A percentile compares a stretch with the other conserved stretches of the same genome.
Conservation (phyloP, 2,888 invertebrate species). For the Pardosa pseudoannulata region DNA sequence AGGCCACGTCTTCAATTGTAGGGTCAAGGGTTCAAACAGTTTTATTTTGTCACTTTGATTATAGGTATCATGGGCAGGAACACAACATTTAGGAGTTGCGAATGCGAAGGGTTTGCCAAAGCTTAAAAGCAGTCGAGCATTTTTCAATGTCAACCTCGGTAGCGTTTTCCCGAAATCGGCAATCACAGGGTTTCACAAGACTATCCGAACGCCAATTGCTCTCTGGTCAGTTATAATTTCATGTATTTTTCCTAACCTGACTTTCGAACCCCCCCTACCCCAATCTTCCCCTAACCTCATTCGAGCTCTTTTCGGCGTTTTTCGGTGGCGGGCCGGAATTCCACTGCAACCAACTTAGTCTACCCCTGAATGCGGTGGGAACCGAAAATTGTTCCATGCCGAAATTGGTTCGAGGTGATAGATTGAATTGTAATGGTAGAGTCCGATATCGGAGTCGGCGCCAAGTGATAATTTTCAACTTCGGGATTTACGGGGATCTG, state of each 20-base stretch:
- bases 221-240: slow-evolving; percentile 68
- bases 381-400: slow-evolving; percentile 26
- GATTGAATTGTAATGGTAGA: slow-evolving; percentile 71
- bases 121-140: slow-evolving; percentile 30
- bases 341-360: slow-evolving; percentile 20
- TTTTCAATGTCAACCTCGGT: slow-evolving; percentile 57
- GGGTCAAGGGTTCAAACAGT: slow-evolving; percentile 70
- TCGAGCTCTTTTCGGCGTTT: neutral
- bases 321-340: neutral
- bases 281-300: neutral
- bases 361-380: slow-evolving; percentile 44
- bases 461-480: slow-evolving; percentile 64
- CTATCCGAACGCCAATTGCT: slow-evolving; percentile 39
- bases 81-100: slow-evolving; percentile 41
- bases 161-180: slow-evolving; percentile 38
- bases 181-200: slow-evolving; percentile 56
- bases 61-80: slow-evolving; percentile 47
- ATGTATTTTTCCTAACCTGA: slow-evolving; percentile 31
- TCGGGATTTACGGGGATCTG: slow-evolving; percentile 13
- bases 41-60: slow-evolving; percentile 73
- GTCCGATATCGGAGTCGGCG: slow-evolving; percentile 48
- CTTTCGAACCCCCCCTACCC: slow-evolving; percentile 14
- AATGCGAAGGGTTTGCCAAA: slow-evolving; percentile 18
- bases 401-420: slow-evolving; percentile 64
- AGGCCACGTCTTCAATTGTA: slow-evolving; percentile 35